Evolutionary conservation across 2,797 vertebrate species (phyloP), one percentile per base, ranked within the genome.

Genomic region (Dermochelys coriacea): DNA sequence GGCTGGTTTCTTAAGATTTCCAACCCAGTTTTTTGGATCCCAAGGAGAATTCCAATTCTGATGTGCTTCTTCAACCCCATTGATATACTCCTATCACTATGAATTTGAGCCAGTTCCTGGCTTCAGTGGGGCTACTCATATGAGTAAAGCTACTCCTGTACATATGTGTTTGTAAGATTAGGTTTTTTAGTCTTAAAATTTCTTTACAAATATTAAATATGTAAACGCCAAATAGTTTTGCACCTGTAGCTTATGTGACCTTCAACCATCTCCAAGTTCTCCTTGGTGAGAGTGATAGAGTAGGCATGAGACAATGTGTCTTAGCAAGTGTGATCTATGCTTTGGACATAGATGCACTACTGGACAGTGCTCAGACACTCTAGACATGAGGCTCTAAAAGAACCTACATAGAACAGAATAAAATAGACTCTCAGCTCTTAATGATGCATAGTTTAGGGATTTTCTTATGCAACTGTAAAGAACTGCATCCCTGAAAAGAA

Each of bases 381-480:
- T 87, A 50, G 9, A 18, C 75, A 84, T 15, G 14, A 83, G 16
- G 23, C 8, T 16, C 80, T 31, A 47, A 91, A 86, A 86, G 6
- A 85, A 84, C 55, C 25, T 61, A n/a, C n/a, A 85, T 12, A n/a
- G 34, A 95, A 41, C 1, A 85, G 3, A 12, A 82, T 18, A 64
- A n/a, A 64, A 64, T 34, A 34, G n/a, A 85, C 87, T 52, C 4
- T 85, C 87, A 86, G 12, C 8, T 49, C 6, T 78, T 27, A 19
- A 4, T 90, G 15, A 45, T 87, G 27, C 0, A 0, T 11, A 61
- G 5, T 64, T 5, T 59, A n/a, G 9, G 3, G 6, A 5, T 49
- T 41, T 86, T 25, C 15, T 80, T 91, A 15, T 64, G 85, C 86
- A 95, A 92, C 14, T 47, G 27, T 29, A 16, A 29, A 47, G 27